A percentile compares a stretch with the other conserved stretches of the same genome.
Evolutionary conservation across 2,113 vertebrate species (phyloP).

Genomic region (Hippocampus mohnikei): DNA sequence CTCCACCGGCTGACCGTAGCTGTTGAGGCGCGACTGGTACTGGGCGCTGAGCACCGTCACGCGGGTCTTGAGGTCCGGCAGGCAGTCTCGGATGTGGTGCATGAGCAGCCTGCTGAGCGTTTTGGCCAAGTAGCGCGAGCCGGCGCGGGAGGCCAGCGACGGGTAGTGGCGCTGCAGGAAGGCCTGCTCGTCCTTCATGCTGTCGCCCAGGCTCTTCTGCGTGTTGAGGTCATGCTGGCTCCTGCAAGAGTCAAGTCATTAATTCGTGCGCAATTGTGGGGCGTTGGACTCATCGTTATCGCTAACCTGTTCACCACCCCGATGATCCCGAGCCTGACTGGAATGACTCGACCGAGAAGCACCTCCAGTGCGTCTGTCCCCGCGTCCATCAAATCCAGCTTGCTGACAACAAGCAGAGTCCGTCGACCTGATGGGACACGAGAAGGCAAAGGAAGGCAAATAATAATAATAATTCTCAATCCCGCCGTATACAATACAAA

Average conservation of each 20-base stretch:
- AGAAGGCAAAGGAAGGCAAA: background rate
- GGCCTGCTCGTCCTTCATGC: slow-evolving; percentile 68
- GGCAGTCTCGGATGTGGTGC: slow-evolving; percentile 79
- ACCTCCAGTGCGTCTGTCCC: slow-evolving; percentile 79
- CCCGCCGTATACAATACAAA: too few species aligned
- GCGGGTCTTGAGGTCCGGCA: slow-evolving; percentile 75
- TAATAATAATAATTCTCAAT: too few species aligned
- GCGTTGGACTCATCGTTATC: background rate
- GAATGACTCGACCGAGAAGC: slow-evolving; percentile 78
- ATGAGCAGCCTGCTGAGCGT: slow-evolving; percentile 77
- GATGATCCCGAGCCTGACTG: slow-evolving; percentile 77
- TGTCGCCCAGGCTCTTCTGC: slow-evolving; percentile 70
- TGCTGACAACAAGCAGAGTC: slow-evolving; percentile 78
- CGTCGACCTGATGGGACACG: slow-evolving; percentile 67
- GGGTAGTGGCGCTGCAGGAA: slow-evolving; percentile 80
- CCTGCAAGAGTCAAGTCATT: slow-evolving; percentile 40
- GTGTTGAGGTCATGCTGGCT: slow-evolving; percentile 80
- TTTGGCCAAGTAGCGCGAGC: slow-evolving; percentile 73
- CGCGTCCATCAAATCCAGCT: slow-evolving; percentile 81
- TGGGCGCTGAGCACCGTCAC: slow-evolving; percentile 74
- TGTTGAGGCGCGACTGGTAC: slow-evolving; percentile 73
- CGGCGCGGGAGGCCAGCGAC: slow-evolving; percentile 70
- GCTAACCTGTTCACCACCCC: slow-evolving; percentile 80
- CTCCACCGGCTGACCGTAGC: slow-evolving; percentile 77
- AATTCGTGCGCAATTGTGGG: background rate